Evolutionary conservation across 2,113 vertebrate species (phyloP).

Genomic region (Pygoscelis adeliae): DNA sequence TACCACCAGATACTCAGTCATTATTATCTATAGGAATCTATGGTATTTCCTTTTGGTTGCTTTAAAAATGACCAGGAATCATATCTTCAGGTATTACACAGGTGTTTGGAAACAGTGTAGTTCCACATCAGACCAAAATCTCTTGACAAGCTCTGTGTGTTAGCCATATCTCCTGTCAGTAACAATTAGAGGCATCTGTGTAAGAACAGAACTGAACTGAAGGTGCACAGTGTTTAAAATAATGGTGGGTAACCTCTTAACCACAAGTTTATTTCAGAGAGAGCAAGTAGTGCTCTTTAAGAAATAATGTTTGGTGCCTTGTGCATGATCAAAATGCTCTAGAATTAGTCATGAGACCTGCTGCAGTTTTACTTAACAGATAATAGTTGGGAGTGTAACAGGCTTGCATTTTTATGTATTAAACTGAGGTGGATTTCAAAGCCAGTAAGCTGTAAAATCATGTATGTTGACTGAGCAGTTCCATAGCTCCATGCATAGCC

Average conservation of each 20-base stretch:
- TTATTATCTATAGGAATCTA: not conserved
- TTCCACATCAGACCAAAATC: not conserved
- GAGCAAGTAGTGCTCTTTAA: not conserved
- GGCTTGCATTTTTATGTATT: not conserved
- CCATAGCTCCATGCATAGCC: not conserved
- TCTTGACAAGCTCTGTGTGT: not conserved
- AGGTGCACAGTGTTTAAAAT: not conserved
- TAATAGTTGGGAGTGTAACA: not conserved
- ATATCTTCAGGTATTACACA: not conserved
- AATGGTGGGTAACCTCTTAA: not conserved
- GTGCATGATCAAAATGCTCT: not conserved
- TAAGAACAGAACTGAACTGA: not conserved
- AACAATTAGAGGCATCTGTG: not conserved
- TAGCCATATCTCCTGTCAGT: not conserved
- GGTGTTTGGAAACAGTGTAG: not conserved
- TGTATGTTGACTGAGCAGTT: not conserved
- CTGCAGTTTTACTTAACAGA: not conserved
- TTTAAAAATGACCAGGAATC: not conserved
- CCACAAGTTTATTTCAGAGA: not conserved
- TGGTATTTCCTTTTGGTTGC: not conserved
- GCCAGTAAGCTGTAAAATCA: not conserved
- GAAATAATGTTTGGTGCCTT: not conserved
- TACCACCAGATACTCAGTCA: not conserved
- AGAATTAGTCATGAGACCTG: not conserved
- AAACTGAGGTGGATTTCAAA: not conserved